These are phyloP conservation scores for Mesorhabditis sp. DNA, from an alignment of 2,888 invertebrate species.

Conservation along the genomic window DNA sequence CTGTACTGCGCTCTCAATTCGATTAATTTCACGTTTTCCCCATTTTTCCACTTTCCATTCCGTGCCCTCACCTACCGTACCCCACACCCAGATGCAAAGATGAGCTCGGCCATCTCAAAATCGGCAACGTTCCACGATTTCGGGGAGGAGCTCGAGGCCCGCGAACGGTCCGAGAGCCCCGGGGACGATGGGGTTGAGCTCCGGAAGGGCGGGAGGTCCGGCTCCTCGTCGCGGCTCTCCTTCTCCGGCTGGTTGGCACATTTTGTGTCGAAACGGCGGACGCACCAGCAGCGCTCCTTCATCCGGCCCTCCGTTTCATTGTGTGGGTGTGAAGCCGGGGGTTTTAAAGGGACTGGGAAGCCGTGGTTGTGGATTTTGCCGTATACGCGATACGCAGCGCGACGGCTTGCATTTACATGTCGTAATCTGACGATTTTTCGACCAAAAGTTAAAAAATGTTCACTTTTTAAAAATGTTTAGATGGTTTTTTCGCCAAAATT, in stretches of 20 bases:
- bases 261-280: constrained; percentile 19
- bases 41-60: too few species aligned
- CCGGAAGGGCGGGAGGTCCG: not conserved
- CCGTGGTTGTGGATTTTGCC: not conserved
- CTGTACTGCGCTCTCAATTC: too few species aligned
- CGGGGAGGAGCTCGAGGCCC: constrained; percentile 23
- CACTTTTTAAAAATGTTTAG: too few species aligned
- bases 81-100: too few species aligned
- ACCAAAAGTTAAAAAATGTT: too few species aligned
- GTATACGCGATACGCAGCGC: too few species aligned
- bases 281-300: constrained; percentile 12
- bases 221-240: constrained; percentile 8
- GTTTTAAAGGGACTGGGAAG: not conserved
- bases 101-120: constrained; percentile 24
- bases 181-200: not conserved
- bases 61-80: too few species aligned
- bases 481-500: too few species aligned
- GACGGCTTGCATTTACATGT: too few species aligned
- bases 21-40: too few species aligned
- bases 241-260: constrained; percentile 27
- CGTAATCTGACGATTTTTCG: too few species aligned
- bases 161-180: not conserved
- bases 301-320: constrained; percentile 52
- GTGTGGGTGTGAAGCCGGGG: constrained; percentile 36
- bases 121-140: constrained; percentile 54